phyloP scores from a whole-genome alignment of 2,888 invertebrate species.

The Netelia inedita region DNA sequence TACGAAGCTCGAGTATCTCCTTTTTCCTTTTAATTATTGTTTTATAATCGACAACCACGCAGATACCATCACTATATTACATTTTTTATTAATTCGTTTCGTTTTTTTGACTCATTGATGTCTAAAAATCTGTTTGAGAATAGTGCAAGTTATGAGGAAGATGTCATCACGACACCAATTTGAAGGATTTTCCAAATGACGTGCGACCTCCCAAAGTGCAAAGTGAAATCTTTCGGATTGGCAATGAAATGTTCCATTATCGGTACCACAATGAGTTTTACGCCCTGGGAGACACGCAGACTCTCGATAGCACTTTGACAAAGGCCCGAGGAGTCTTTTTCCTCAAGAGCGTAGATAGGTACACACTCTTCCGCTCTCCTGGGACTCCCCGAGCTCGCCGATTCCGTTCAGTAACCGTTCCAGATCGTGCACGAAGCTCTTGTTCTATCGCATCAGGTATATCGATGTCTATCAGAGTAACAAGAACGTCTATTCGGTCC shows the following conservation, averaged over 20 bases:
- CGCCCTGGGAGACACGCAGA: conserved; percentile 74
- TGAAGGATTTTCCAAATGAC: conserved; percentile 69
- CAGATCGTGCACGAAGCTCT: conserved; percentile 66
- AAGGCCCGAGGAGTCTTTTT: conserved; percentile 70
- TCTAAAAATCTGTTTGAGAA: conserved; percentile 76
- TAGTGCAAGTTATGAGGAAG: conserved; percentile 74
- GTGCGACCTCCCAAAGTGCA: conserved; percentile 27
- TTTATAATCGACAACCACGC: conserved; percentile 68
- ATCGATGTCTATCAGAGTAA: conserved; percentile 73
- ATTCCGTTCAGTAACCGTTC: conserved; percentile 75
- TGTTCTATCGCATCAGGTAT: conserved; percentile 65
- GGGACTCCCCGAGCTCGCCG: conserved; percentile 67
- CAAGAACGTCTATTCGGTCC: conserved; percentile 68
- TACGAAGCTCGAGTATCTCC: conserved; percentile 70
- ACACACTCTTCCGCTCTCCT: conserved; percentile 73
- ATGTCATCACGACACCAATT: conserved; percentile 71
- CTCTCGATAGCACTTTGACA: conserved; percentile 71
- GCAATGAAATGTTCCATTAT: conserved; percentile 72
- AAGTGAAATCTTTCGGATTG: conserved; percentile 38
- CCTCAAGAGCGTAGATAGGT: conserved; percentile 60
- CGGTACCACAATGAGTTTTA: conserved; percentile 77
- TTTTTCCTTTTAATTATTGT: too few relatives aligned
- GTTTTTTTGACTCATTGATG: conserved; percentile 67
- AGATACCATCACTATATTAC: conserved; percentile 76
- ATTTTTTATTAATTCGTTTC: conserved; percentile 78